Evolutionary conservation across 2,888 invertebrate species (phyloP), one percentile per base, ranked within the genome.

Genomic region (Mycogona germanica): DNA sequence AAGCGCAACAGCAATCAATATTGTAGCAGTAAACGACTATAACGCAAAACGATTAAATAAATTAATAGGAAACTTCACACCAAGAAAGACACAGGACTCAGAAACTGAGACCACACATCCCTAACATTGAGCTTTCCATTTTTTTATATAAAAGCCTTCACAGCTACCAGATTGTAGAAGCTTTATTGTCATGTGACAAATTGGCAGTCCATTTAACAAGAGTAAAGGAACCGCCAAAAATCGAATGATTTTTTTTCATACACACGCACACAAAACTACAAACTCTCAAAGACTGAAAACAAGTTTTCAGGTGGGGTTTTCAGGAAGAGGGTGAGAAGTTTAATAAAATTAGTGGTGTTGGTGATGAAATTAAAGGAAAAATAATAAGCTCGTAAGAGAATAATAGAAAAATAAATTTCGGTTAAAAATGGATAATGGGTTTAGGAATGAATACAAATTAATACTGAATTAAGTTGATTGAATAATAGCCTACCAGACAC

Each of bases 31-130:
- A n/a, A n/a, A n/a, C n/a, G n/a, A n/a, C n/a, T n/a, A n/a, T n/a
- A 42, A 17, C 14, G 35, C 12, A 35, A 35, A 14, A 35, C 12
- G 14, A 35, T 12, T 12, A 35, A 35, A 35, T 35, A 14, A 35
- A 7, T 19, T 17, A 38, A 21, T n/a, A n/a, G n/a, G 25, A 23
- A 44, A 44, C n/a, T 3, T 4, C 4, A 44, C 45, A 44, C 19
- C 44, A 57, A 38, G 44, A 55, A 57, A 50, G 44, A 57, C 51
- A 57, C 57, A 57, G 52, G 55, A 57, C 55, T 57, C 57, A 57
- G 52, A 52, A 57, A 57, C 37, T 55, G 55, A 57, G 55, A 55
- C 55, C 55, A 57, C 55, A 57, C 41, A 49, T 32, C 25, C 42
- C 35, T 46, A 17, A 38, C 29, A 53, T 54, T 25, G 42, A 44